phyloP scores from a whole-genome alignment of 2,797 vertebrate species.

The Bradypodion pumilum region DNA sequence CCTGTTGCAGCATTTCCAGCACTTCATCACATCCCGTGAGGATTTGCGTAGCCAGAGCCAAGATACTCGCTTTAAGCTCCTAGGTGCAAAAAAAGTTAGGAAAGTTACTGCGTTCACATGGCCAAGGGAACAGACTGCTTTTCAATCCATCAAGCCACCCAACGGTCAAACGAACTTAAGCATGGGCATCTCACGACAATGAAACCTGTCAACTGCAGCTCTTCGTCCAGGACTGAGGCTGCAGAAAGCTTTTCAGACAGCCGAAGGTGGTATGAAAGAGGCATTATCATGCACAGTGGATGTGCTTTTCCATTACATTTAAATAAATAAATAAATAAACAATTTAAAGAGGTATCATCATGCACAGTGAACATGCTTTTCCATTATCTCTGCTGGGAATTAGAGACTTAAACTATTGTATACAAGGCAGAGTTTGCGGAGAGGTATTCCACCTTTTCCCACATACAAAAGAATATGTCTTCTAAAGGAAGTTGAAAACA shows the following conservation, averaged over 20 bases:
- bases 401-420: not conserved
- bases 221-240: slow-evolving; percentile 65
- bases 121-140: slow-evolving; percentile 18
- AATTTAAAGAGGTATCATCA: no score
- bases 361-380: not conserved
- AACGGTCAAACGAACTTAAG: slow-evolving; percentile 31
- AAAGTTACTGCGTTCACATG: slow-evolving; percentile 49
- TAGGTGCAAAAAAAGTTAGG: slow-evolving; percentile 66
- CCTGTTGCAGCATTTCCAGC: slow-evolving; percentile 95
- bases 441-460: not conserved
- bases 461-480: not conserved
- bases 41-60: slow-evolving; percentile 94
- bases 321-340: no score
- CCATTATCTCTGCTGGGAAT: not conserved
- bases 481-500: no score
- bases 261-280: not conserved
- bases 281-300: no score
- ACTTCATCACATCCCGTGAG: slow-evolving; percentile 97
- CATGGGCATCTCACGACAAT: slow-evolving; percentile 64
- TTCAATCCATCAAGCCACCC: slow-evolving; percentile 10
- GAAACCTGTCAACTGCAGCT: slow-evolving; percentile 68
- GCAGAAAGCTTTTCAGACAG: not conserved
- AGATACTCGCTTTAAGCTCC: slow-evolving; percentile 95
- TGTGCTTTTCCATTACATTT: not conserved
- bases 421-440: not conserved